Base-by-base conservation (phyloP, 2,888 invertebrate species). In the Dermolepida albohirtum region DNA sequence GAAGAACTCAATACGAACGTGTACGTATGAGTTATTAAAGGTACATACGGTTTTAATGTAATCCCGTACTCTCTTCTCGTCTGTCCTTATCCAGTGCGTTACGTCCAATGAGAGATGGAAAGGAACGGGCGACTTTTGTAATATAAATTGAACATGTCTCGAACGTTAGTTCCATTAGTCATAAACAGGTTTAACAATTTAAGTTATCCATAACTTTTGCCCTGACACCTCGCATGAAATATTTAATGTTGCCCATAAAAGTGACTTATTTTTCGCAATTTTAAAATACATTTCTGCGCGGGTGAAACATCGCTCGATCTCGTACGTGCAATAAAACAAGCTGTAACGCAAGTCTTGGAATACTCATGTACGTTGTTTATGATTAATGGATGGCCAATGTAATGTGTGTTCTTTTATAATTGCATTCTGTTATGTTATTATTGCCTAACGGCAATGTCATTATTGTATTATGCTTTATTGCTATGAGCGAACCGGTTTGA, bases 171-270 rank as follows among this genome's bases (percentile, higher is more conserved):
- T 75, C 74, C 74, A 75, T 75, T 75, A 75, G 74, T 75, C 75
- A 75, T 75, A 73, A 75, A 74, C 75, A 74, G 72, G 74, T 75
- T 75, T 74, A 74, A 74, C 75, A 74, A 75, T 75, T 75, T 75
- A 67, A 74, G 71, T 74, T 73, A 72, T 74, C 72, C 73, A 74
- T 75, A 74, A 72, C 70, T 72, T 70, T 55, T 59, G n/a, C 39
- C 70, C 64, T 69, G 72, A 73, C 73, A 71, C 71, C 47, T 62
- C 43, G 71, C 72, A 69, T 72, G 73, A 71, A 72, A 73, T 71
- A 72, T 74, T 73, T 71, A 72, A 73, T 72, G 68, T 69, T 69
- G 39, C 54, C 67, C 70, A 69, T 70, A 72, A 71, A 73, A 66
- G 67, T 73, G 71, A 71, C 66, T 70, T 71, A 73, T 70, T 69